A percentile compares a stretch with the other conserved stretches of the same genome.
Conservation (phyloP, 2,797 vertebrate genomes). For the Tamandua tetradactyla region DNA sequence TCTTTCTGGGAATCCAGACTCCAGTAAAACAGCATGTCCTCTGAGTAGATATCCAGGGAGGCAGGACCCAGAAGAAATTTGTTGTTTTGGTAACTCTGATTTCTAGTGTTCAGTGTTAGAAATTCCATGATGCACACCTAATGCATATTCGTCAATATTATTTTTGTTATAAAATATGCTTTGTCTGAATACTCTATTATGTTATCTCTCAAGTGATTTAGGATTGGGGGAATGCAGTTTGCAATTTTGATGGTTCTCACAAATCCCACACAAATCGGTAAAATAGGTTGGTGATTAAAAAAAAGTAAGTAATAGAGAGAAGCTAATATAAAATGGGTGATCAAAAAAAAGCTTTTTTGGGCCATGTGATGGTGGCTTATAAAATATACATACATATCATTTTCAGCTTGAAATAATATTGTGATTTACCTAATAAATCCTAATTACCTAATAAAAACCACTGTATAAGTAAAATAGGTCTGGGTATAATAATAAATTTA, state of each 20-base stretch:
- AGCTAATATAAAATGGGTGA: background rate
- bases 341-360: background rate
- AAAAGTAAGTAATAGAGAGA: background rate
- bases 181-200: background rate
- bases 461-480: too few species aligned
- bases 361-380: too few species aligned
- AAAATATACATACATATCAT: background rate
- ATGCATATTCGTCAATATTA: background rate
- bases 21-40: too few species aligned
- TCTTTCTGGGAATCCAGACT: background rate
- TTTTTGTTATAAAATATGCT: background rate
- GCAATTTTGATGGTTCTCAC: background rate
- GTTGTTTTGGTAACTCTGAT: background rate
- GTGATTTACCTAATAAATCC: too few species aligned
- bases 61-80: too few species aligned
- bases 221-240: background rate
- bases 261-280: background rate
- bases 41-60: too few species aligned
- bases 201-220: background rate
- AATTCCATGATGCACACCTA: background rate
- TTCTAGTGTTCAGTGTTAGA: background rate
- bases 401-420: slow-evolving; percentile 30
- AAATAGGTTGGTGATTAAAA: background rate
- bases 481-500: too few species aligned
- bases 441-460: too few species aligned